Percentiles rank a stretch among this genome's conserved stretches.
phyloP scores from a whole-genome alignment of 1,140 invertebrate genomes.

The Melipona quadrifasciata region DNA sequence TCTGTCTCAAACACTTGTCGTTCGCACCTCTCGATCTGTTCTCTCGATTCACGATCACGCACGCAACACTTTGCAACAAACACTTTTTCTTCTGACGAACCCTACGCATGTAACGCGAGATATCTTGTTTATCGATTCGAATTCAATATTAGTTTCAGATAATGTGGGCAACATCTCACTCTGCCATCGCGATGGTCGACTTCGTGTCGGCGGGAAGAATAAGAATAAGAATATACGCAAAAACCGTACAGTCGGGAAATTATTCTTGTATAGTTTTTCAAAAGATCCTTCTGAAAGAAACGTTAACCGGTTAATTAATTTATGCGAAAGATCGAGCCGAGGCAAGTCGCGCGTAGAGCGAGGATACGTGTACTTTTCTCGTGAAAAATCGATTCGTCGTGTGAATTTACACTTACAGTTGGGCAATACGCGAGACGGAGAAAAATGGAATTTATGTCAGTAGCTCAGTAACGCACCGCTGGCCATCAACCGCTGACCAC shows the following conservation, averaged over 20 bases:
- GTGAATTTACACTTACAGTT: not conserved
- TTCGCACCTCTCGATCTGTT: no score
- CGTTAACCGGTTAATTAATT: conserved; percentile 42
- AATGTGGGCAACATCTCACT: not conserved
- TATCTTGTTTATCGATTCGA: not conserved
- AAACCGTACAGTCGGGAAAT: conserved; percentile 15
- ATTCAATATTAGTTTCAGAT: not conserved
- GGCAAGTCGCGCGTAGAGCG: not conserved
- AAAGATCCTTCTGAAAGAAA: not conserved
- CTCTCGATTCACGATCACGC: no score
- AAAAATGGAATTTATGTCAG: conserved; percentile 25
- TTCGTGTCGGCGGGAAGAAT: not conserved
- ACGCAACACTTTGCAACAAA: no score
- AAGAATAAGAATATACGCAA: no score
- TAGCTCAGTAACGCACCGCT: conserved; percentile 29
- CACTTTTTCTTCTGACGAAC: no score
- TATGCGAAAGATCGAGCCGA: conserved; percentile 35
- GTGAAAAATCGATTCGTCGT: conserved; percentile 10
- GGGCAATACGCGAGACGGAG: not conserved
- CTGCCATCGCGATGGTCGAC: not conserved
- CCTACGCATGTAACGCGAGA: not conserved
- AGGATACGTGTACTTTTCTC: not conserved
- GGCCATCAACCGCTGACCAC: conserved; percentile 18
- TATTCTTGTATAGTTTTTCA: conserved; percentile 22
- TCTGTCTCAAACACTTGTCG: no score